phyloP scores from a whole-genome alignment of 2,888 invertebrate species.

The Axea sp. region DNA sequence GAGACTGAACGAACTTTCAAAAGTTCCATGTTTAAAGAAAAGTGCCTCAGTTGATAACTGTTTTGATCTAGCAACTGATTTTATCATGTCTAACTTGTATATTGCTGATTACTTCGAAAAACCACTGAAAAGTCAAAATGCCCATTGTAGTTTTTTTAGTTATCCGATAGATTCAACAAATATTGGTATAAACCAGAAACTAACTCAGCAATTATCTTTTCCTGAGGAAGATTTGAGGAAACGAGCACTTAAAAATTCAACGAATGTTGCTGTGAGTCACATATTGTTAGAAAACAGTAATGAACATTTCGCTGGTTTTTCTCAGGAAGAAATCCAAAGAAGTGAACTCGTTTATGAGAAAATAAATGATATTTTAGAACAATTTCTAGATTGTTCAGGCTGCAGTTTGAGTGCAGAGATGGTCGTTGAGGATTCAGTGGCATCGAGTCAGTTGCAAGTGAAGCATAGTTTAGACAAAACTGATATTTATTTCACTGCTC shows the following conservation, averaged over 20 bases:
- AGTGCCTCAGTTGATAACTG: constrained; percentile 34
- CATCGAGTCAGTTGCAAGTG: not conserved
- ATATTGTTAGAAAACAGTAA: not conserved
- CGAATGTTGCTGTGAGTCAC: not conserved
- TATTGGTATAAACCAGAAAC: not conserved
- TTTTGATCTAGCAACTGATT: constrained; percentile 46
- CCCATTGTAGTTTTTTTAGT: not conserved
- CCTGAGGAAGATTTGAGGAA: constrained; percentile 34
- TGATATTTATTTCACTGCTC: constrained; percentile 17
- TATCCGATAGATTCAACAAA: not conserved
- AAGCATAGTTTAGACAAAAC: constrained; percentile 11
- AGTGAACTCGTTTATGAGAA: constrained; percentile 3
- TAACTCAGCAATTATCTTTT: constrained; percentile 10
- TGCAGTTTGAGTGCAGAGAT: not conserved
- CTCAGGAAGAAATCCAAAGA: constrained; percentile 24
- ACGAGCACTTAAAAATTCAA: constrained; percentile 25
- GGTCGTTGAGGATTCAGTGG: not conserved
- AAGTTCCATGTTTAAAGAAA: constrained; percentile 22
- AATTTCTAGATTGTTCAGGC: constrained; percentile 1
- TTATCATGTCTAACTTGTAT: constrained; percentile 31
- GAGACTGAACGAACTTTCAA: not conserved
- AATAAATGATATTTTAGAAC: not conserved
- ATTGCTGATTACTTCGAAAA: constrained; percentile 15
- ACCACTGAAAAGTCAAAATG: too few species aligned
- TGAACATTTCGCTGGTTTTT: constrained; percentile 38